A percentile compares a stretch with the other conserved stretches of the same genome.
Evolutionary conservation across 1,140 invertebrate species (phyloP).

Genomic region (Harlomillsia oculata): DNA sequence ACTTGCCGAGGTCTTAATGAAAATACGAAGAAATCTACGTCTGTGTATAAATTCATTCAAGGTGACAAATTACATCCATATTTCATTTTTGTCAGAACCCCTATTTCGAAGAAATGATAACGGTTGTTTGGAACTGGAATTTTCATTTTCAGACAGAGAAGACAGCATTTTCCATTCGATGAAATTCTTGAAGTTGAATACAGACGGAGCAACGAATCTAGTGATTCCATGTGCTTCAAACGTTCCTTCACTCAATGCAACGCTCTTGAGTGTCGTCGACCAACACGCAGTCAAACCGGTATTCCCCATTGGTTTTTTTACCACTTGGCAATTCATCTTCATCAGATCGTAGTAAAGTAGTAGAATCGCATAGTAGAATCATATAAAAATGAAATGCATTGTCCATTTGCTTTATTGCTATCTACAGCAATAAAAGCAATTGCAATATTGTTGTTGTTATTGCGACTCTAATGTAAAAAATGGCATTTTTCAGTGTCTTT

Average conservation of each 20-base stretch:
- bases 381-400: too few relatives aligned
- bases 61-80: constrained; percentile 3
- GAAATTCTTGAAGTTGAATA: constrained; percentile 12
- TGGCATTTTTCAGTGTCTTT: too few relatives aligned
- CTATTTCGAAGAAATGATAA: background rate
- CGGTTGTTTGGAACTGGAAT: background rate
- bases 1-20: constrained; percentile 10
- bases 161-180: constrained; percentile 14
- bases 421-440: too few relatives aligned
- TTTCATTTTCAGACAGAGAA: background rate
- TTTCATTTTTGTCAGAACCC: background rate
- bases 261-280: constrained; percentile 11
- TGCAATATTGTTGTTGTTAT: too few relatives aligned
- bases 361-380: too few relatives aligned
- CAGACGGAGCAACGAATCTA: constrained; percentile 3
- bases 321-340: too few relatives aligned
- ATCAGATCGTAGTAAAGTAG: too few relatives aligned
- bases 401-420: too few relatives aligned
- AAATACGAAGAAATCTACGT: background rate
- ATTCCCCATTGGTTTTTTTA: too few relatives aligned
- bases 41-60: constrained; percentile 17
- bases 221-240: constrained; percentile 18
- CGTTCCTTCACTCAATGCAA: constrained; percentile 12
- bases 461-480: too few relatives aligned
- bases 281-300: too few relatives aligned